These are phyloP conservation scores for Nipponia nippon DNA, from an alignment of 2,113 vertebrate genomes.

Conservation along the genomic window DNA sequence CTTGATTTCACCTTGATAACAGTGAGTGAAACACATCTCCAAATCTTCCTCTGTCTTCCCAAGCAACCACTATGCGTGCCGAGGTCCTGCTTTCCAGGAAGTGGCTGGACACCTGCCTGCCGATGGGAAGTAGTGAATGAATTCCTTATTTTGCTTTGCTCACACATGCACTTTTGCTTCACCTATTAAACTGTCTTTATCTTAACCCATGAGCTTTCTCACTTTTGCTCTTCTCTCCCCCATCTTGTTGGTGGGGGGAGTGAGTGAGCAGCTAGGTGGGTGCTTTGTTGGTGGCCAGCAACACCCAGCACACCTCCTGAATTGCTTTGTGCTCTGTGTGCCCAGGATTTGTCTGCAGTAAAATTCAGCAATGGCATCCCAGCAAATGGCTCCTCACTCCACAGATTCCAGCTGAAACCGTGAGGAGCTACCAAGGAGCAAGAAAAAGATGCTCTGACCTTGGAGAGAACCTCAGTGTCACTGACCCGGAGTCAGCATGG, in stretches of 20 bases:
- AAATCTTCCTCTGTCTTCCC: not conserved
- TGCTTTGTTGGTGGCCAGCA: not conserved
- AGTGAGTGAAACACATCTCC: not conserved
- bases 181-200: not conserved
- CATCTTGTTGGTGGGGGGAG: fast-evolving
- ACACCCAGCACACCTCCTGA: not conserved
- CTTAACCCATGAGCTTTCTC: not conserved
- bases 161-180: not conserved
- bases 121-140: not conserved
- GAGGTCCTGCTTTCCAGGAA: not conserved
- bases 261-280: not conserved
- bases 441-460: not conserved
- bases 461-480: not conserved
- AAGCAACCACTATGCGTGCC: fast-evolving
- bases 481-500: not conserved
- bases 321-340: not conserved
- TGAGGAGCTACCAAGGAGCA: not conserved
- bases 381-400: not conserved
- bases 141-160: not conserved
- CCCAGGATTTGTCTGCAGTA: not conserved
- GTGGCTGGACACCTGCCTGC: not conserved
- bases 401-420: not conserved
- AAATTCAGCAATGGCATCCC: not conserved
- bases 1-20: not conserved
- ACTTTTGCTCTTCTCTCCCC: not conserved